Percentiles rank a stretch among this genome's conserved stretches.
These are phyloP conservation scores for Aphaenogaster rudis DNA, from an alignment of 1,140 invertebrate genomes.

Conservation along the genomic window DNA sequence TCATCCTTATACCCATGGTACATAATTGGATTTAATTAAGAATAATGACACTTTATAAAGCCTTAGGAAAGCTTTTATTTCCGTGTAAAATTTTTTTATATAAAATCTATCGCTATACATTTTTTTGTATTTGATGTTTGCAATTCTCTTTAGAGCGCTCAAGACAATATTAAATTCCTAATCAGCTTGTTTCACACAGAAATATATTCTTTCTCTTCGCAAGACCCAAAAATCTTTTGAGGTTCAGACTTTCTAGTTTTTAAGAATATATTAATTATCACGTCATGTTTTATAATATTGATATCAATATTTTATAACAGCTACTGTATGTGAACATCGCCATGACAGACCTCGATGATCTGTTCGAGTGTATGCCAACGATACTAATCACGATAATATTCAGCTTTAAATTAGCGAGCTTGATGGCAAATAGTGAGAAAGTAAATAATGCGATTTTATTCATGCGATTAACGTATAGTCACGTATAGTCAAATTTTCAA, in stretches of 20 bases:
- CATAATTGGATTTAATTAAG: neutral
- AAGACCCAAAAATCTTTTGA: neutral
- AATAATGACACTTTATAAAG: neutral
- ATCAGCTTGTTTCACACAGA: neutral
- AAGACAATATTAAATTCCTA: neutral
- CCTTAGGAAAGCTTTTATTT: neutral
- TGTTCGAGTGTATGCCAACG: slow-evolving; percentile 54
- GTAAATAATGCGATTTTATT: slow-evolving; percentile 29
- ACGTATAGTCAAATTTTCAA: neutral
- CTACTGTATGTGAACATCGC: slow-evolving; percentile 18
- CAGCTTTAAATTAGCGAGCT: slow-evolving; percentile 53
- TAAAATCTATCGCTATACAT: neutral
- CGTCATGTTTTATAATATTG: neutral
- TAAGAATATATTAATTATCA: neutral
- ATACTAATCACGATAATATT: slow-evolving; percentile 54
- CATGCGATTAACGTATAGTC: neutral
- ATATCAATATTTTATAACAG: slow-evolving; percentile 21
- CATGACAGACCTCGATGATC: slow-evolving; percentile 29
- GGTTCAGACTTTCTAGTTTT: neutral
- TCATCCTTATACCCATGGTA: slow-evolving; percentile 48
- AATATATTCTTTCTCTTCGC: neutral
- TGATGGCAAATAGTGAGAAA: slow-evolving; percentile 47
- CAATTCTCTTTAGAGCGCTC: neutral
- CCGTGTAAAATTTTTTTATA: neutral
- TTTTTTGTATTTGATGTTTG: neutral